A percentile compares a stretch with the other conserved stretches of the same genome.
Conservation (phyloP, 2,888 invertebrate species). For the Nomada ruficornis region DNA sequence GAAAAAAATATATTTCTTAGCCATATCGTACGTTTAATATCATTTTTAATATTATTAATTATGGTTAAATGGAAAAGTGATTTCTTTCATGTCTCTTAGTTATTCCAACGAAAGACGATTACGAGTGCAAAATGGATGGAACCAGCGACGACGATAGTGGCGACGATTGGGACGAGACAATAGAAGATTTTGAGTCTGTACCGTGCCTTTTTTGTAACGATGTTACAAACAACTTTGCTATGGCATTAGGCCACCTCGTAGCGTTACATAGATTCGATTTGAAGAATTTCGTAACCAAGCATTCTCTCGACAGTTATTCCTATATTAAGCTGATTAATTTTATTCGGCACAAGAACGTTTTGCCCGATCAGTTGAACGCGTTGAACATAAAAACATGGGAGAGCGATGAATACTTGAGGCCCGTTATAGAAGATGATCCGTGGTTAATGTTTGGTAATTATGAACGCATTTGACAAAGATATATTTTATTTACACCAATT, state of each 20-base stretch:
- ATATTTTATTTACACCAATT: not conserved
- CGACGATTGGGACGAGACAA: conserved; percentile 87
- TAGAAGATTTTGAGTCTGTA: conserved; percentile 84
- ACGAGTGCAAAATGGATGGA: conserved; percentile 65
- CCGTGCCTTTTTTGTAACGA: conserved; percentile 91
- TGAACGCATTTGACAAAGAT: conserved; percentile 55
- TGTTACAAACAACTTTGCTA: conserved; percentile 87
- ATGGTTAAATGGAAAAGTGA: not conserved
- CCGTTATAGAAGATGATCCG: conserved; percentile 89
- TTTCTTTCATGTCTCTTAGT: conserved; percentile 1
- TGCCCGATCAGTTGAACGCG: conserved; percentile 86
- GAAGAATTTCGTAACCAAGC: conserved; percentile 87
- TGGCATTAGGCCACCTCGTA: conserved; percentile 89
- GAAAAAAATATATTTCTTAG: not conserved
- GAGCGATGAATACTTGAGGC: conserved; percentile 91
- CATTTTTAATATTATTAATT: not conserved
- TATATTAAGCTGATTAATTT: conserved; percentile 93
- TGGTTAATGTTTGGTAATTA: conserved; percentile 92
- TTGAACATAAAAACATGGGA: conserved; percentile 88
- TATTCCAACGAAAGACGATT: conserved; percentile 34
- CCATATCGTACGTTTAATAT: not conserved
- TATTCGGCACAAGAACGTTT: conserved; percentile 88
- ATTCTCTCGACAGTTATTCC: conserved; percentile 92
- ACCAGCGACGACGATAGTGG: conserved; percentile 80
- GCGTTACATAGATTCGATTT: conserved; percentile 88